A percentile compares a stretch with the other conserved stretches of the same genome.
phyloP scores from a whole-genome alignment of 2,888 invertebrate genomes.

The Morpho achilles region DNA sequence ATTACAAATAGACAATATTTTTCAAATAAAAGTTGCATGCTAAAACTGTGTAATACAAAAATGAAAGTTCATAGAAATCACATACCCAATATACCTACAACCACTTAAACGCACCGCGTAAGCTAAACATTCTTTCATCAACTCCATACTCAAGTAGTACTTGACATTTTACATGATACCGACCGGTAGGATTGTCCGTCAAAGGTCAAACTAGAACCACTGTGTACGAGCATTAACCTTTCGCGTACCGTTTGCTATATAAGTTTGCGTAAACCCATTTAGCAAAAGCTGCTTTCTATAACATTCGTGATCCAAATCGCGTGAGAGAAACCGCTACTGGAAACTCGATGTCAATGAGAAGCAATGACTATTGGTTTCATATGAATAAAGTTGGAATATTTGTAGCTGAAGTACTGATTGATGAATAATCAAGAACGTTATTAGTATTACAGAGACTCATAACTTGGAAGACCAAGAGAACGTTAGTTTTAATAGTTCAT shows the following conservation, averaged over 20 bases:
- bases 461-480: too few species aligned
- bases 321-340: conserved; percentile 23
- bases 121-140: too few species aligned
- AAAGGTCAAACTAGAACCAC: conserved; percentile 40
- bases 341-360: conserved; percentile 19
- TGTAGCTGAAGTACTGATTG: background rate
- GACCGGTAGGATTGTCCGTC: conserved; percentile 36
- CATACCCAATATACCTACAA: too few species aligned
- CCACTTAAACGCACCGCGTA: too few species aligned
- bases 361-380: conserved; percentile 11
- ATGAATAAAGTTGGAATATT: conserved; percentile 15
- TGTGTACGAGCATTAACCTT: conserved; percentile 11
- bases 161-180: conserved; percentile 37
- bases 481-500: too few species aligned
- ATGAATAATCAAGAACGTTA: too few species aligned
- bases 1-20: too few species aligned
- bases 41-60: too few species aligned
- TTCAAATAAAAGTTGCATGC: too few species aligned
- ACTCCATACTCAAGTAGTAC: conserved; percentile 1
- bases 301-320: conserved; percentile 17
- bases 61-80: too few species aligned
- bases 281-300: conserved; percentile 14
- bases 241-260: conserved; percentile 9
- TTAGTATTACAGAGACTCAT: too few species aligned
- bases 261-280: conserved; percentile 20